Evolutionary conservation across 2,113 vertebrate species (phyloP).

Genomic region (Semnornis frantzii): DNA sequence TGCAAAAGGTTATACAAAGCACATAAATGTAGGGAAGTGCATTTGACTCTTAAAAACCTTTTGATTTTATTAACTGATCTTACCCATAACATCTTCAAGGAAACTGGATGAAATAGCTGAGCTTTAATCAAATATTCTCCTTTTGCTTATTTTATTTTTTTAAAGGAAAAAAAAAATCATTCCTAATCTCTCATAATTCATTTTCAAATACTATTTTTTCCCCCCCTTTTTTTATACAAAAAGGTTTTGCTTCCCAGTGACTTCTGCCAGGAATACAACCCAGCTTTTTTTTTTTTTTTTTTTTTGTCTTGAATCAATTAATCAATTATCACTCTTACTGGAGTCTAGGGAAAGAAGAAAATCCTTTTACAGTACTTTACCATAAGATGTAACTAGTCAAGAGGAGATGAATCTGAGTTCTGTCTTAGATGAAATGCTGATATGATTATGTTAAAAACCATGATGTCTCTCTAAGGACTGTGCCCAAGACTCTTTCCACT

Average conservation of each 20-base stretch:
- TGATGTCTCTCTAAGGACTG: background rate
- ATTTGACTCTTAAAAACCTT: conserved; percentile 24
- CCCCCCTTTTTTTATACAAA: background rate
- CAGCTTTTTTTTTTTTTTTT: background rate
- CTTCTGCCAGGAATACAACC: background rate
- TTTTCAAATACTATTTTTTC: background rate
- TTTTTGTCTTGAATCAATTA: conserved; percentile 22
- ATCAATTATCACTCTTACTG: background rate
- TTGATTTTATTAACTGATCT: conserved; percentile 19
- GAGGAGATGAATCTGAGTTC: background rate
- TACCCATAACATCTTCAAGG: background rate
- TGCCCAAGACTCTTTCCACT: background rate
- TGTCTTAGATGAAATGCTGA: background rate
- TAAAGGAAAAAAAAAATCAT: background rate
- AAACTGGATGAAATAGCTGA: background rate
- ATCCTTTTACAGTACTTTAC: background rate
- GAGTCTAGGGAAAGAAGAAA: background rate
- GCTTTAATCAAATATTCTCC: background rate
- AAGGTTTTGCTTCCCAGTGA: background rate
- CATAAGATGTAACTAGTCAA: background rate
- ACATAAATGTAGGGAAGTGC: background rate
- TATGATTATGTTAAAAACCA: background rate
- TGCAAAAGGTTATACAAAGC: conserved; percentile 13
- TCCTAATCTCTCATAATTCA: background rate
- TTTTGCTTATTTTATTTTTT: background rate